A percentile compares a stretch with the other conserved stretches of the same genome.
Evolutionary conservation across 2,888 invertebrate genomes (phyloP).

Genomic region (Leptinotarsa juncta): DNA sequence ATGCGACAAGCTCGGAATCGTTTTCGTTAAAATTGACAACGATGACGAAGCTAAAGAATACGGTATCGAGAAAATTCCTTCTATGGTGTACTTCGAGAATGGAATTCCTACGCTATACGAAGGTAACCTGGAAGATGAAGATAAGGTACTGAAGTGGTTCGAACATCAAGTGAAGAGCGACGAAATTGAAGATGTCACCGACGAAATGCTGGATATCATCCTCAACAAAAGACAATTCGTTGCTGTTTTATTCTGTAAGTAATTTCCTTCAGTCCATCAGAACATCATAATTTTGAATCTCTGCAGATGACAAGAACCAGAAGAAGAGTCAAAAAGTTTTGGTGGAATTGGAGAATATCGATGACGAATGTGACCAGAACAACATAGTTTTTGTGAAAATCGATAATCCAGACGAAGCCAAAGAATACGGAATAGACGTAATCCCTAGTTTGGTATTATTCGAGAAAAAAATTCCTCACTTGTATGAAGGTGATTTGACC

Average conservation of each 20-base stretch:
- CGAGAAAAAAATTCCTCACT: conserved; percentile 72
- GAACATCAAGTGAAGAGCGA: conserved; percentile 86
- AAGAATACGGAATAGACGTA: conserved; percentile 87
- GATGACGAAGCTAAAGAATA: conserved; percentile 90
- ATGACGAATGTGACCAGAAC: conserved; percentile 93
- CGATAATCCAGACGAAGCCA: conserved; percentile 87
- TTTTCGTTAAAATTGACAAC: conserved; percentile 93
- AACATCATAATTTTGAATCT: conserved; percentile 27
- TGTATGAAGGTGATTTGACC: conserved; percentile 78
- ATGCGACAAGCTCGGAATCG: conserved; percentile 88
- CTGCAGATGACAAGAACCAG: conserved; percentile 89
- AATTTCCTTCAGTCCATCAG: not conserved
- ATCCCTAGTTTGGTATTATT: conserved; percentile 86
- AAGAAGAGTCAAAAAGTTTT: conserved; percentile 90
- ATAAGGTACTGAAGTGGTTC: conserved; percentile 88
- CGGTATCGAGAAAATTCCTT: conserved; percentile 89
- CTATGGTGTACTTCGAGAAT: conserved; percentile 83
- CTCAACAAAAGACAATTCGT: conserved; percentile 89
- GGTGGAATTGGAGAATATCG: conserved; percentile 88
- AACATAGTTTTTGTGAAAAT: conserved; percentile 93
- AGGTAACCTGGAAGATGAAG: conserved; percentile 91
- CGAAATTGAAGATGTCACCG: conserved; percentile 94
- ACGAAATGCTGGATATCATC: conserved; percentile 92
- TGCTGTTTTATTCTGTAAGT: conserved; percentile 91
- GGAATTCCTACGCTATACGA: conserved; percentile 80